These are phyloP conservation scores for Eunapius fragilis DNA, from an alignment of 37 sponge, comb jelly and placozoan species.

Conservation along the genomic window DNA sequence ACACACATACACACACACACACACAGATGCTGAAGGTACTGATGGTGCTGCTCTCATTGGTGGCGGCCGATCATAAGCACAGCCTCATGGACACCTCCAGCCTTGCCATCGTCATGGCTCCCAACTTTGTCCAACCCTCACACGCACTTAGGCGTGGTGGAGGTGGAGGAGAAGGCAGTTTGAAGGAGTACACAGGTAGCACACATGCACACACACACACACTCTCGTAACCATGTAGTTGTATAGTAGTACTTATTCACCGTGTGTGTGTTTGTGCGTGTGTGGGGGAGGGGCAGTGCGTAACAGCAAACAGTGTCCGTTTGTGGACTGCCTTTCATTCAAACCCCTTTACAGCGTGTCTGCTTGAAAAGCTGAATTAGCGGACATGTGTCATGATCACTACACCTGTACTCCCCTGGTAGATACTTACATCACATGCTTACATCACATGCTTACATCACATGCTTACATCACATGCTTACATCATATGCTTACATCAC, in stretches of 20 bases:
- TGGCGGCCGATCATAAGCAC: not conserved
- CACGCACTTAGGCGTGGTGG: not conserved
- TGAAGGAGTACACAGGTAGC: slow-evolving; percentile 22
- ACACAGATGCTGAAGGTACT: slow-evolving; percentile 33
- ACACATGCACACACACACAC: not conserved
- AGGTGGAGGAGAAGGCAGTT: not conserved
- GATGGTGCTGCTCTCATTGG: not conserved
- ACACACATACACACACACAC: not conserved
- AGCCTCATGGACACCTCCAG: slow-evolving; percentile 47
- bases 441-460: no score
- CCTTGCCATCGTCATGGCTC: slow-evolving; percentile 68
- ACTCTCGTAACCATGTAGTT: not conserved
- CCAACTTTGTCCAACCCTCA: slow-evolving; percentile 32
- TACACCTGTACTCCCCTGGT: not conserved
- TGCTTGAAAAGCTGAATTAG: no score
- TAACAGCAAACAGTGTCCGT: no score
- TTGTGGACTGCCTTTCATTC: no score
- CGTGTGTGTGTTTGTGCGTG: no score
- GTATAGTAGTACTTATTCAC: not conserved
- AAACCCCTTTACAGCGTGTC: no score
- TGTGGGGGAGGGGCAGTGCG: no score
- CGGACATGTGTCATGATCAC: no score
- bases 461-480: no score
- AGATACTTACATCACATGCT: no score
- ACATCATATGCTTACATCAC: no score